phyloP scores from a whole-genome alignment of 2,797 vertebrate genomes.

The Mastacembelus armatus region DNA sequence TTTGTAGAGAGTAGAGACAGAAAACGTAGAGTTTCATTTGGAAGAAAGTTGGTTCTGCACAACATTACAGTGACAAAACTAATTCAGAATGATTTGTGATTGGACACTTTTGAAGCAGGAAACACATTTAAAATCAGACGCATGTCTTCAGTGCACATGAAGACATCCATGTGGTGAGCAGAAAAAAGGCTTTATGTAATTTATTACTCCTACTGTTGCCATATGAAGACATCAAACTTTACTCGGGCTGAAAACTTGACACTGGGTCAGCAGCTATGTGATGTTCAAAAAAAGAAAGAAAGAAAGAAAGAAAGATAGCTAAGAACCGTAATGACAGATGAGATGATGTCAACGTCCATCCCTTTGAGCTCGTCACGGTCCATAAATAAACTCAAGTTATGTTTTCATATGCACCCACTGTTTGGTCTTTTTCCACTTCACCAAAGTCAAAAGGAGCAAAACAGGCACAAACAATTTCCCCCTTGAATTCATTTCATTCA shows the following conservation, averaged over 20 bases:
- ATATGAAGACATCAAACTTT: slow-evolving; percentile 74
- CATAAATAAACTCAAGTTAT: slow-evolving; percentile 55
- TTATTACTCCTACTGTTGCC: slow-evolving; percentile 61
- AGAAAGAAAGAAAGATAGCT: slow-evolving; percentile 40
- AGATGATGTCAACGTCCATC: slow-evolving; percentile 57
- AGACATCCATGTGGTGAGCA: slow-evolving; percentile 60
- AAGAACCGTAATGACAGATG: slow-evolving; percentile 43
- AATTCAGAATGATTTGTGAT: slow-evolving; percentile 40
- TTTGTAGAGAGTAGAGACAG: background rate
- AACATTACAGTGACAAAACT: slow-evolving; percentile 19
- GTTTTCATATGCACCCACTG: slow-evolving; percentile 42
- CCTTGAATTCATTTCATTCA: slow-evolving; percentile 28
- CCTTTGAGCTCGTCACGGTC: slow-evolving; percentile 65
- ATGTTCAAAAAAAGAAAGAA: slow-evolving; percentile 46
- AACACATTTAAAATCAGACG: slow-evolving; percentile 45
- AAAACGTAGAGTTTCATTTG: slow-evolving; percentile 17
- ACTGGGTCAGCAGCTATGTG: slow-evolving; percentile 41
- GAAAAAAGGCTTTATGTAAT: slow-evolving; percentile 36
- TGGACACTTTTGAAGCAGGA: slow-evolving; percentile 24
- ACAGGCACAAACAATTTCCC: background rate
- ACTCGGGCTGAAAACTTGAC: slow-evolving; percentile 27
- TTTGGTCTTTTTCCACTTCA: slow-evolving; percentile 16
- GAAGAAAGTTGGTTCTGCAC: slow-evolving; percentile 1
- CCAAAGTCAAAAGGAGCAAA: slow-evolving; percentile 12
- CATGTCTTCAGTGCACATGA: slow-evolving; percentile 27